Conservation (phyloP, 1,140 invertebrate genomes). For the Aphidius ervi region DNA sequence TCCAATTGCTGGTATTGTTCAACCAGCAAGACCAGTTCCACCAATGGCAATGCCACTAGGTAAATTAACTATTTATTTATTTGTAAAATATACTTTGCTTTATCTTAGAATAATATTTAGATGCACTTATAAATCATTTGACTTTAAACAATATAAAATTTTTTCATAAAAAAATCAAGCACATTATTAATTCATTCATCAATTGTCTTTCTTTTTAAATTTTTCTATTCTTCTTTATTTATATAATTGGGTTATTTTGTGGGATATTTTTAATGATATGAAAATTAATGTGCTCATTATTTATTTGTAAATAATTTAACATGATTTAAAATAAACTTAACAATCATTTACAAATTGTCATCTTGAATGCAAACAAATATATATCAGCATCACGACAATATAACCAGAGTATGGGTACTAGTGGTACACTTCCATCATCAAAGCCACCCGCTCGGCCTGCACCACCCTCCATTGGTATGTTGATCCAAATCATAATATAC, state of each 20-base stretch:
- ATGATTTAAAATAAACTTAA: not conserved
- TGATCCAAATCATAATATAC: constrained; percentile 12
- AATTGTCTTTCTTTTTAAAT: no score
- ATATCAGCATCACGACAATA: constrained; percentile 48
- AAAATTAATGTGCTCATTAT: no score
- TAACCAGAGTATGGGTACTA: constrained; percentile 46
- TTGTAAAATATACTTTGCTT: not conserved
- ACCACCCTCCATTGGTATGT: constrained; percentile 52
- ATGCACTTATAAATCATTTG: not conserved
- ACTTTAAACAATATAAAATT: no score
- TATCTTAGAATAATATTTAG: not conserved
- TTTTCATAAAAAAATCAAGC: no score
- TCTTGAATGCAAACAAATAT: constrained; percentile 27
- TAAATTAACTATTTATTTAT: constrained; percentile 19
- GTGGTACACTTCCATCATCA: constrained; percentile 44
- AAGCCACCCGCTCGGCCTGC: constrained; percentile 53
- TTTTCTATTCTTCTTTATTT: no score
- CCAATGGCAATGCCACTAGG: constrained; percentile 27
- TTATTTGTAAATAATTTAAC: not conserved
- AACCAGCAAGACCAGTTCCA: constrained; percentile 8
- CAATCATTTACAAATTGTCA: constrained; percentile 10
- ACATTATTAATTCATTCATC: no score
- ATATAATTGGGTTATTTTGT: no score
- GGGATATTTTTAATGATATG: no score
- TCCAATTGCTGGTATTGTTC: not conserved